Conservation (phyloP, 1,140 invertebrate genomes). For the Paracyclopina nana region DNA sequence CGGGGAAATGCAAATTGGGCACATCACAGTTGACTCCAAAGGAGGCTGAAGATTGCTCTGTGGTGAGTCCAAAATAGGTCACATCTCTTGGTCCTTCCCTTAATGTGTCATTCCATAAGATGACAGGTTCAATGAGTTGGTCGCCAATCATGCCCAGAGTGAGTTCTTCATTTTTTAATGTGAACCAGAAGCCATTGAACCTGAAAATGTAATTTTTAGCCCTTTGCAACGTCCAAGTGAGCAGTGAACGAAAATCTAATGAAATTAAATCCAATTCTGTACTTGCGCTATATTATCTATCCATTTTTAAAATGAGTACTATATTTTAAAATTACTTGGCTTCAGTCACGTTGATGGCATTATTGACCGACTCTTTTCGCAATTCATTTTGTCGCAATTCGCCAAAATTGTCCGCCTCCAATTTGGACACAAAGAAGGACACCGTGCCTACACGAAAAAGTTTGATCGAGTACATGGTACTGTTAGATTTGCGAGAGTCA, state of each 20-base stretch:
- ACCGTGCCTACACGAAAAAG: slow-evolving; percentile 11
- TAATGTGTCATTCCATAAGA: slow-evolving; percentile 5
- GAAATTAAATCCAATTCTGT: no score
- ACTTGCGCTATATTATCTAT: no score
- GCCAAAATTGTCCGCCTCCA: background rate
- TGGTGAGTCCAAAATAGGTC: slow-evolving; percentile 7
- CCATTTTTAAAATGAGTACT: no score
- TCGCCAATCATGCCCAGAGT: slow-evolving; percentile 13
- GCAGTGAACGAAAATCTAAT: no score
- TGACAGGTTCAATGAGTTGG: slow-evolving; percentile 1
- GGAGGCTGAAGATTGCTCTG: slow-evolving; percentile 7
- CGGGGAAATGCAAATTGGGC: slow-evolving; percentile 6
- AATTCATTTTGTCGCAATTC: slow-evolving; percentile 1
- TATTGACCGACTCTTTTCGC: slow-evolving; percentile 4
- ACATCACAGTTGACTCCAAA: slow-evolving; percentile 15
- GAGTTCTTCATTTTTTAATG: background rate
- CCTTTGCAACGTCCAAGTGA: no score
- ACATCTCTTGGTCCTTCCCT: slow-evolving; percentile 8
- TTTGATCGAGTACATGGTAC: slow-evolving; percentile 16
- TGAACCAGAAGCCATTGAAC: slow-evolving; percentile 12
- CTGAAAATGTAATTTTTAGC: no score
- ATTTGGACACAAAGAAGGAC: slow-evolving; percentile 4
- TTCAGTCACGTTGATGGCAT: slow-evolving; percentile 1
- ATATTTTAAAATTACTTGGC: no score
- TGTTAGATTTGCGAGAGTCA: background rate